Evolutionary conservation across 2,113 vertebrate genomes (phyloP).

Genomic region (Procavia capensis): DNA sequence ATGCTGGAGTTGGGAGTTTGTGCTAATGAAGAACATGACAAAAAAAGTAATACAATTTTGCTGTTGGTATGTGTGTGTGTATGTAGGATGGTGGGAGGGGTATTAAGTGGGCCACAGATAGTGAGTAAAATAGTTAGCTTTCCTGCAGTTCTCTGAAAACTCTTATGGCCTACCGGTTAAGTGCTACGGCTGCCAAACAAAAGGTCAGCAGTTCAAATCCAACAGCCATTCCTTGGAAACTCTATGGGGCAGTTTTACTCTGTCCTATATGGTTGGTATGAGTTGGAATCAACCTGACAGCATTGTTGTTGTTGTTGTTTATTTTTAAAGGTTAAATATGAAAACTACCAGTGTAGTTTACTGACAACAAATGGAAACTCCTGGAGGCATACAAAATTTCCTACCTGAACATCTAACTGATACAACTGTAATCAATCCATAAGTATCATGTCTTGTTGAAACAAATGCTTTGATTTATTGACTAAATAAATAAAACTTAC

Average conservation of each 20-base stretch:
- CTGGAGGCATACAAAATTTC: background rate
- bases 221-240: too few species aligned
- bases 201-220: too few species aligned
- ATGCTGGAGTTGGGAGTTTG: background rate
- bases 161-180: too few species aligned
- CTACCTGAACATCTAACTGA: background rate
- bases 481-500: constrained; percentile 1
- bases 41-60: background rate
- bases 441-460: constrained; percentile 39
- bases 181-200: too few species aligned
- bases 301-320: too few species aligned
- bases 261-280: too few species aligned
- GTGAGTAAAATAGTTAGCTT: background rate
- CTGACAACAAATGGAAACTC: background rate
- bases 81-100: background rate
- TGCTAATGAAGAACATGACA: background rate
- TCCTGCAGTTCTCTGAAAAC: too few species aligned
- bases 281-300: too few species aligned
- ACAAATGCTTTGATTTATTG: constrained; percentile 29
- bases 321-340: too few species aligned
- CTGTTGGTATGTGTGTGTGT: fast-evolving
- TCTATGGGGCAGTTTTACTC: too few species aligned
- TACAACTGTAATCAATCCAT: background rate
- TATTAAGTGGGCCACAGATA: background rate
- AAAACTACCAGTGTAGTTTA: background rate